phyloP scores from a whole-genome alignment of 2,113 vertebrate genomes.

The Ctenomys sociabilis region DNA sequence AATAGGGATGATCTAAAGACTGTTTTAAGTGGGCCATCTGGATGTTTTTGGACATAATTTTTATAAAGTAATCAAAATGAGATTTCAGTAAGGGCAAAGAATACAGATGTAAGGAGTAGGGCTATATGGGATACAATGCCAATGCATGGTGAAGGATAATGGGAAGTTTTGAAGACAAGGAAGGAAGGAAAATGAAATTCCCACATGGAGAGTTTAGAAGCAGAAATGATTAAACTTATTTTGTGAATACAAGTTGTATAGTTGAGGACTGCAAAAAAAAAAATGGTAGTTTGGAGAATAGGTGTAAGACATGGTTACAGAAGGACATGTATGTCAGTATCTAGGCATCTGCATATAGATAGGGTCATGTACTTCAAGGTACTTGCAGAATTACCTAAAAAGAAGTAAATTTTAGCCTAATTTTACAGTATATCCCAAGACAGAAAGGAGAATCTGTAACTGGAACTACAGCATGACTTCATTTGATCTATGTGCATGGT shows the following conservation, averaged over 20 bases:
- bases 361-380: neutral
- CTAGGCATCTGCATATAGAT: neutral
- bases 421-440: neutral
- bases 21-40: neutral
- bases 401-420: neutral
- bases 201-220: neutral
- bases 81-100: neutral
- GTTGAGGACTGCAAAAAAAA: neutral
- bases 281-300: neutral
- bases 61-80: neutral
- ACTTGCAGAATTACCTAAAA: neutral
- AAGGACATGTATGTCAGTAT: neutral
- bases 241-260: neutral
- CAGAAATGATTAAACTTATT: neutral
- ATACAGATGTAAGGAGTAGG: neutral
- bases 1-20: neutral
- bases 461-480: neutral
- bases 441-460: neutral
- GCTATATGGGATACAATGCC: neutral
- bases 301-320: neutral
- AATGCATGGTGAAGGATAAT: neutral
- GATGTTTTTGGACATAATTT: neutral
- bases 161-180: neutral
- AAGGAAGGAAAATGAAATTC: neutral
- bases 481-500: neutral